These are phyloP conservation scores for Tragelaphus scriptus DNA, from an alignment of 2,113 vertebrate species.

Conservation along the genomic window DNA sequence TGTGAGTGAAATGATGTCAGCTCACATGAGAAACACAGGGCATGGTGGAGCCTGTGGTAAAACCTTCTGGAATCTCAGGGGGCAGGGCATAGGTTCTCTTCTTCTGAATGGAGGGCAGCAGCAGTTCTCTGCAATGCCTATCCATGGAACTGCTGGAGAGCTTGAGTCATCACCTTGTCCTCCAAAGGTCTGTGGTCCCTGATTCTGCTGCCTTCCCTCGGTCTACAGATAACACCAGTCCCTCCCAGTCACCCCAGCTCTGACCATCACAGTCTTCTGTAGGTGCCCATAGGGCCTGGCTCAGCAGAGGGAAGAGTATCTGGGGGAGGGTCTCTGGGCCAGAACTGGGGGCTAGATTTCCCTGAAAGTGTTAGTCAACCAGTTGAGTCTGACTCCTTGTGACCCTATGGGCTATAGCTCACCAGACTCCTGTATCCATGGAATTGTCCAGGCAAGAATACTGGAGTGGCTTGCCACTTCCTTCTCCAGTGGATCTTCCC, in stretches of 20 bases:
- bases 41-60: not conserved
- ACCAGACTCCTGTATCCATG: too few species aligned
- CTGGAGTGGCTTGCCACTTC: too few species aligned
- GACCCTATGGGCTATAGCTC: too few species aligned
- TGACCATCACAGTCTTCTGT: not conserved
- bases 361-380: too few species aligned
- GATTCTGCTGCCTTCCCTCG: not conserved
- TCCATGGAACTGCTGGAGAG: not conserved
- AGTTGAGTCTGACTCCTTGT: too few species aligned
- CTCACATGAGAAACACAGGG: not conserved
- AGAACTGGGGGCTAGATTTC: too few species aligned
- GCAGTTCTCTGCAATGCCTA: not conserved
- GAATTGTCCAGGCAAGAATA: too few species aligned
- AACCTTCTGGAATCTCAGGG: not conserved
- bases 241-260: not conserved
- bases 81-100: fast-evolving
- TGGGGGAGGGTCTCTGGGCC: too few species aligned
- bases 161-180: fast-evolving
- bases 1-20: not conserved
- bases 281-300: too few species aligned
- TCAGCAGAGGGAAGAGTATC: too few species aligned
- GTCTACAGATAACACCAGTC: fast-evolving
- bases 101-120: not conserved
- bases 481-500: too few species aligned
- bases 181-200: not conserved